Evolutionary conservation across 2,888 invertebrate species (phyloP).

Genomic region (Machimus atricapillus): DNA sequence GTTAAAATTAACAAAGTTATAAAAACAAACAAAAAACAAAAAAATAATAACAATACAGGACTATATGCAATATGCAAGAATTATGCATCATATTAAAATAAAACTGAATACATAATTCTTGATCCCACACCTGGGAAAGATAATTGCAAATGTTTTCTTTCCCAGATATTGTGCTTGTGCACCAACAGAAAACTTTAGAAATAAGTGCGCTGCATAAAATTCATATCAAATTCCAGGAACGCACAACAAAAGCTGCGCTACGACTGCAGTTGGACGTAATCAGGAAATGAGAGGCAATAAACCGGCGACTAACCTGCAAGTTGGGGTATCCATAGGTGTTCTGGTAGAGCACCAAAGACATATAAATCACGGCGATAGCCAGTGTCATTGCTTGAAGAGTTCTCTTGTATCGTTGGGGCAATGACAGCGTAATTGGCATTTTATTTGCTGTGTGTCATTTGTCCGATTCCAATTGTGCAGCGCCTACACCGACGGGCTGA

Average conservation of each 20-base stretch:
- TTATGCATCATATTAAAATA: no score
- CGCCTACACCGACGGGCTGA: neutral
- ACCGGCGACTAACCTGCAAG: constrained; percentile 55
- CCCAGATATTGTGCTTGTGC: neutral
- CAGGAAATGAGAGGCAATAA: neutral
- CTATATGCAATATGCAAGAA: no score
- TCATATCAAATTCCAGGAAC: neutral
- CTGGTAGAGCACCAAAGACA: constrained; percentile 61
- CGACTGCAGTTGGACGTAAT: neutral
- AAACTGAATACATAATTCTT: no score
- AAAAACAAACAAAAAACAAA: no score
- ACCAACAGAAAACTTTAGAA: neutral
- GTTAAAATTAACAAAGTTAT: no score
- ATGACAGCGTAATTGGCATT: constrained; percentile 62
- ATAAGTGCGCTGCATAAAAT: neutral
- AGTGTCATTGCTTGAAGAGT: constrained; percentile 63
- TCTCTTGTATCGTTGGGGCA: constrained; percentile 63
- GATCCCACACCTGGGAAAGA: no score
- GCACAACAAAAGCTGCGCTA: neutral
- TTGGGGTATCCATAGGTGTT: constrained; percentile 61
- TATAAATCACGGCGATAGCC: constrained; percentile 61
- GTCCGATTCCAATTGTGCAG: neutral
- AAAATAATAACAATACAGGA: no score
- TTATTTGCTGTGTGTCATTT: constrained; percentile 1
- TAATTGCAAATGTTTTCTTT: neutral